These are phyloP conservation scores for Balaeniceps rex DNA, from an alignment of 2,113 vertebrate genomes.

Conservation along the genomic window DNA sequence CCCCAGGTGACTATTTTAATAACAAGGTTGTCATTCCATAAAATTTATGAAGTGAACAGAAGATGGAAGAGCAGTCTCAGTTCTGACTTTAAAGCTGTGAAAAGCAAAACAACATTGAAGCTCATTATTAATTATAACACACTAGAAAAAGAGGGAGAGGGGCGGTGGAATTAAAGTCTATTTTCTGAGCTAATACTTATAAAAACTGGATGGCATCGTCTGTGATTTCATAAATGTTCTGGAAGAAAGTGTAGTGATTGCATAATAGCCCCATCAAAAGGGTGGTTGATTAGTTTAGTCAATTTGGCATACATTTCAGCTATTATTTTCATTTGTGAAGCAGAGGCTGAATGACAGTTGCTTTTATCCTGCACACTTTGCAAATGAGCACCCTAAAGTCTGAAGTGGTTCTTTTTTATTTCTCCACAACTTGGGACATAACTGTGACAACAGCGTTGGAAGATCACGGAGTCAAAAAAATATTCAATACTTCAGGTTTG, in stretches of 20 bases:
- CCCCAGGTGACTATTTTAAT: not conserved
- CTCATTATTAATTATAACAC: not conserved
- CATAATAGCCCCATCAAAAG: slow-evolving; percentile 57
- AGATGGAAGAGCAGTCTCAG: not conserved
- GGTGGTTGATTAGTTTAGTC: slow-evolving; percentile 63
- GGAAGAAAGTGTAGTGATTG: slow-evolving; percentile 64
- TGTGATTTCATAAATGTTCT: slow-evolving; percentile 70
- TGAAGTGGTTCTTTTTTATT: not conserved
- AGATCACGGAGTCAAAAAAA: not conserved
- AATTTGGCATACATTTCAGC: slow-evolving; percentile 53
- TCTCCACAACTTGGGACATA: not conserved
- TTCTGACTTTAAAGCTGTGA: slow-evolving; percentile 5
- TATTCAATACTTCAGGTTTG: not conserved
- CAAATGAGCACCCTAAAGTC: not conserved
- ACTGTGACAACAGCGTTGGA: not conserved
- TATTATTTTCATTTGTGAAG: slow-evolving; percentile 65
- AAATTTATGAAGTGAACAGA: not conserved
- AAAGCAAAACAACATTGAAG: not conserved
- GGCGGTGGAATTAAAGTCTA: slow-evolving; percentile 13
- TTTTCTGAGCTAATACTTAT: slow-evolving; percentile 61
- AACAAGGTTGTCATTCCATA: not conserved
- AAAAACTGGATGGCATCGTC: slow-evolving; percentile 8
- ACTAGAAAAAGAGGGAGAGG: not conserved
- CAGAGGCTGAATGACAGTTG: slow-evolving; percentile 19
- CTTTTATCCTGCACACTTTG: not conserved